Evolutionary conservation across 1,140 invertebrate genomes (phyloP), one percentile per base, ranked within the genome.

Genomic region (Fragariocoptes setiger): DNA sequence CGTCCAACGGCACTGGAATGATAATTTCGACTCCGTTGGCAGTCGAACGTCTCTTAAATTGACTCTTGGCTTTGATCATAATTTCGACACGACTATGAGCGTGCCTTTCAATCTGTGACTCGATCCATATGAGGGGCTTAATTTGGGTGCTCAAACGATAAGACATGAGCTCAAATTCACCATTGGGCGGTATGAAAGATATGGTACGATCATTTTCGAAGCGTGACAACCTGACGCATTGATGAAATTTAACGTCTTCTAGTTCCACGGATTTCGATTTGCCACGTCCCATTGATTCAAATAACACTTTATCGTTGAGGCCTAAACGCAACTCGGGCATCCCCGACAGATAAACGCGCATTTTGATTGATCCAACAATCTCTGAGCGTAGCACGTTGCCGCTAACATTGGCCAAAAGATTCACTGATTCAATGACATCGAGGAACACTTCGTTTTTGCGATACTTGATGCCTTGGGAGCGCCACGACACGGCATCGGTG

Each of bases 91-190:
- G 62, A 45, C 83, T 92, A 58, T 97, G 86, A 19, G 76, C 82
- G 62, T 95, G 83, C n/a, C 85, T 68, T 56, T 99, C 90, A 48
- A 97, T 97, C 1, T 95, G 86, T 19, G 86, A 92, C 57, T 99
- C 92, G 47, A 99, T 94, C 92, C 90, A 99, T 53, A 99, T 95
- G 19, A 99, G 56, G 1, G 92, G 92, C 54, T 97, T 97, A 0
- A 80, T 85, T 59, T 92, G 83, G 3, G 86, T 94, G 53, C 86
- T 94, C 3, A 97, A 60, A 39, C 90, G 68, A 59, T 99, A 97
- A 0, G 86, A 94, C 92, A 99, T 99, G n/a, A 99, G 60, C 57
- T 99, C 92, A 65, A 99, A 99, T 56, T 97, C 92, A 19, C 92
- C 92, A 65, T 99, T 92, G 0, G 90, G 92, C 35, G 90, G 92